Conservation (phyloP, 2,113 vertebrate genomes). For the Phrynocephalus versicolor region DNA sequence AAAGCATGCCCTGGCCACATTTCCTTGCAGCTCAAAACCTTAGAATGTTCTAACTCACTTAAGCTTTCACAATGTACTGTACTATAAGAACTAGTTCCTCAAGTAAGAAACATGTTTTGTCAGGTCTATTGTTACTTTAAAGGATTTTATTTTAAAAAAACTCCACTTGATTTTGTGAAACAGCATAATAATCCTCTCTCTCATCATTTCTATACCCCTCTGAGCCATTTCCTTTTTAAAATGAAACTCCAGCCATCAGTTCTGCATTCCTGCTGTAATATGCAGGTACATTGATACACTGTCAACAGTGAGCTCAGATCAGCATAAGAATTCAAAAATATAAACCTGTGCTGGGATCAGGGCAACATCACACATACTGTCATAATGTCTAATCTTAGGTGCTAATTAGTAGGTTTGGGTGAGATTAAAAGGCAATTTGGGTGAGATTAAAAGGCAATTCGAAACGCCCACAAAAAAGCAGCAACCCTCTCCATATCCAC, state of each 20-base stretch:
- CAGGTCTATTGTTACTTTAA: background rate
- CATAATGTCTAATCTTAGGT: background rate
- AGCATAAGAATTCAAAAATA: background rate
- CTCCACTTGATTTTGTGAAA: too few species aligned
- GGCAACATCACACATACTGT: background rate
- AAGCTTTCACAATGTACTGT: background rate
- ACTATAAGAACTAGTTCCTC: background rate
- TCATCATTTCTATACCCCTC: background rate
- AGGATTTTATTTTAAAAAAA: background rate
- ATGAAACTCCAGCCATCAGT: background rate
- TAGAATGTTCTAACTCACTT: background rate
- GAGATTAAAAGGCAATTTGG: background rate
- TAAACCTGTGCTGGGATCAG: background rate
- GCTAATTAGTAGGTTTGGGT: background rate
- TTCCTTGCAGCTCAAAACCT: background rate
- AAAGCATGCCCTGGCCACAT: constrained; percentile 19
- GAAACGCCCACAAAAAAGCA: background rate
- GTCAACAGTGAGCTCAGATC: background rate
- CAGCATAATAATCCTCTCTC: background rate
- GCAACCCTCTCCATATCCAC: background rate
- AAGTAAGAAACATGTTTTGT: background rate
- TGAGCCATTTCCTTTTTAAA: background rate
- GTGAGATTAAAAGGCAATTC: too few species aligned
- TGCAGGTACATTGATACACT: background rate
- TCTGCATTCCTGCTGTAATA: background rate